phyloP scores from a whole-genome alignment of 2,888 invertebrate genomes.

The Pandemis corylana region DNA sequence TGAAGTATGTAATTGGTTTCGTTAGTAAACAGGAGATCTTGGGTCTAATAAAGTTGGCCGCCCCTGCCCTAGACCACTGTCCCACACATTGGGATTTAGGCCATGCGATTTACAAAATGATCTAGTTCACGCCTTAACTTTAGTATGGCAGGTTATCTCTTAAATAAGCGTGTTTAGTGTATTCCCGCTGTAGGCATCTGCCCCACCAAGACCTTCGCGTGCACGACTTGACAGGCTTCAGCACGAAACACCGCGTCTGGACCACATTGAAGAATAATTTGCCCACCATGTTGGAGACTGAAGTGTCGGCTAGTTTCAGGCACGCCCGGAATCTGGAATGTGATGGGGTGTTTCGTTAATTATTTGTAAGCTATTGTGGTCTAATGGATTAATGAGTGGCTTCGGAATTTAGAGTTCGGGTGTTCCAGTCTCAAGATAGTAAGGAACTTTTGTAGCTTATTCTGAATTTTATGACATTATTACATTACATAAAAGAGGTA shows the following conservation, averaged over 20 bases:
- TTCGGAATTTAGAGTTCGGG: neutral
- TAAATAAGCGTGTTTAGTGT: conserved; percentile 89
- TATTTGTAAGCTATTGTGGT: neutral
- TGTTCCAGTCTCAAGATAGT: neutral
- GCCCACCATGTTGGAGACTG: conserved; percentile 95
- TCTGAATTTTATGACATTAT: neutral
- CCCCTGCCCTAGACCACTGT: too few species aligned
- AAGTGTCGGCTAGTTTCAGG: conserved; percentile 93
- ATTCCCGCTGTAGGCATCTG: conserved; percentile 88
- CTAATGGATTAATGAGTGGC: neutral
- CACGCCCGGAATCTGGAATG: conserved; percentile 94
- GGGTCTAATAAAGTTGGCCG: too few species aligned
- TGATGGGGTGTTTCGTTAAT: conserved; percentile 4
- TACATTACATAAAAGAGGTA: neutral
- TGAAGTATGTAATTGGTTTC: too few species aligned
- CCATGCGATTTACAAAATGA: neutral
- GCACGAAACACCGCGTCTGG: conserved; percentile 96
- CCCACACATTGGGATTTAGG: neutral
- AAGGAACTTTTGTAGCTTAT: neutral
- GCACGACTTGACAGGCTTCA: conserved; percentile 92
- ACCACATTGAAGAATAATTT: conserved; percentile 97
- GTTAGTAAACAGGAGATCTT: too few species aligned
- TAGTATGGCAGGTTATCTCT: conserved; percentile 90
- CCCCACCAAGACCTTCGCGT: conserved; percentile 92
- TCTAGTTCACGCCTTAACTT: conserved; percentile 32